Percentiles rank a stretch among this genome's conserved stretches.
Evolutionary conservation across 2,797 vertebrate species (phyloP).

Genomic region (Dryobates pubescens): DNA sequence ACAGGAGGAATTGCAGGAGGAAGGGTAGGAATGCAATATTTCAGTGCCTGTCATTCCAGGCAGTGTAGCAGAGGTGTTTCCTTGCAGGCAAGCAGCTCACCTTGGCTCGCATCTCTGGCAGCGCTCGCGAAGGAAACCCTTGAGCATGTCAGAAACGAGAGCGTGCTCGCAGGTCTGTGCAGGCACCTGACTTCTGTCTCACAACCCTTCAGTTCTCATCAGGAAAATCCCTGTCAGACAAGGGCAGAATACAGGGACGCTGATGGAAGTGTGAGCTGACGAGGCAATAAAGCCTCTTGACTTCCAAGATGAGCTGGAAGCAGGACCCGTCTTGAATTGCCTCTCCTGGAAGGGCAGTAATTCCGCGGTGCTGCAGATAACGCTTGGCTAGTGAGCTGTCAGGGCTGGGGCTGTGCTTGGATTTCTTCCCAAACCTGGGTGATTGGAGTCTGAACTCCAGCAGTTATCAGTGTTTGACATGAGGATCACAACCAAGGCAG

Average conservation of each 20-base stretch:
- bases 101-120: neutral
- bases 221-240: neutral
- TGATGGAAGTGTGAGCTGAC: neutral
- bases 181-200: neutral
- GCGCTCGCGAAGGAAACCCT: neutral
- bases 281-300: neutral
- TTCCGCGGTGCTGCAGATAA: neutral
- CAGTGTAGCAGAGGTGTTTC: neutral
- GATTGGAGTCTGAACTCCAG: neutral
- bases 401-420: neutral
- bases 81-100: neutral
- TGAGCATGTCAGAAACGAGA: neutral
- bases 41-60: slow-evolving; percentile 3
- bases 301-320: neutral
- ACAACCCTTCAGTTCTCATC: neutral
- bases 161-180: neutral
- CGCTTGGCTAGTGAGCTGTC: neutral
- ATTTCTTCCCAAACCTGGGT: neutral
- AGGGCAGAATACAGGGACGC: neutral
- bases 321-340: neutral
- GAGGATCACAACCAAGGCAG: neutral
- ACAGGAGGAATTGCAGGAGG: neutral
- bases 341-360: neutral
- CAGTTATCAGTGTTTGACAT: neutral
- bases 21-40: neutral